phyloP scores from a whole-genome alignment of 2,797 vertebrate species.

The Phrynocephalus vlangalii region DNA sequence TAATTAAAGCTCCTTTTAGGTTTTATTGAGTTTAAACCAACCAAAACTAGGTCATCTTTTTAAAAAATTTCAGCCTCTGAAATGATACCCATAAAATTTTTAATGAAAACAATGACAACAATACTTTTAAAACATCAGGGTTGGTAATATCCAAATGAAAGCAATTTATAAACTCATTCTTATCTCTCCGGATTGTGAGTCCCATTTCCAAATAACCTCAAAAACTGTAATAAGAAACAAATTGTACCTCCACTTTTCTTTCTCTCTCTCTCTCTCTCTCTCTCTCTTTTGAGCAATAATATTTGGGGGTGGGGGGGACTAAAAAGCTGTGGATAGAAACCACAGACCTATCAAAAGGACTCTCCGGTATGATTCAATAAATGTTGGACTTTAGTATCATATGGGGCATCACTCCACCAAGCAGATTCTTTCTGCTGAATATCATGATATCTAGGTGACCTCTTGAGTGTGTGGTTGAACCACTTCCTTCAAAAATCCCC shows the following conservation, averaged over 20 bases:
- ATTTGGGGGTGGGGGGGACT: not conserved
- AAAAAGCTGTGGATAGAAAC: not conserved
- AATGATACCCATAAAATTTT: constrained; percentile 48
- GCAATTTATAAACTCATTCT: constrained; percentile 57
- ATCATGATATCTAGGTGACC: not conserved
- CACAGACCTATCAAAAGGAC: not conserved
- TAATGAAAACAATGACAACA: constrained; percentile 57
- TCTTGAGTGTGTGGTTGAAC: not conserved
- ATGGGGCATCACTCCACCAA: rapidly evolving
- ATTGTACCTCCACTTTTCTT: not conserved
- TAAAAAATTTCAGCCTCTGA: constrained; percentile 66
- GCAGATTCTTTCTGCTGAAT: rapidly evolving
- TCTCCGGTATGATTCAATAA: not conserved
- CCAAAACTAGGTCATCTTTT: constrained; percentile 46
- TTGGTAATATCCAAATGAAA: constrained; percentile 5
- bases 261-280: too few species aligned
- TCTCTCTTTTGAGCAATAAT: not conserved
- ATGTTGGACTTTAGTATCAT: not conserved
- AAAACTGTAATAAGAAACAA: constrained; percentile 28
- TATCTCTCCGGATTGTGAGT: constrained; percentile 9
- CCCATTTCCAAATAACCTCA: constrained; percentile 43
- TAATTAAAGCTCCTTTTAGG: constrained; percentile 55
- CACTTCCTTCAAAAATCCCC: not conserved
- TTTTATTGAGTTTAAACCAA: constrained; percentile 42
- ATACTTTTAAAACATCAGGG: not conserved